phyloP scores from a whole-genome alignment of 2,113 vertebrate genomes.

The Ibidorhyncha struthersii region DNA sequence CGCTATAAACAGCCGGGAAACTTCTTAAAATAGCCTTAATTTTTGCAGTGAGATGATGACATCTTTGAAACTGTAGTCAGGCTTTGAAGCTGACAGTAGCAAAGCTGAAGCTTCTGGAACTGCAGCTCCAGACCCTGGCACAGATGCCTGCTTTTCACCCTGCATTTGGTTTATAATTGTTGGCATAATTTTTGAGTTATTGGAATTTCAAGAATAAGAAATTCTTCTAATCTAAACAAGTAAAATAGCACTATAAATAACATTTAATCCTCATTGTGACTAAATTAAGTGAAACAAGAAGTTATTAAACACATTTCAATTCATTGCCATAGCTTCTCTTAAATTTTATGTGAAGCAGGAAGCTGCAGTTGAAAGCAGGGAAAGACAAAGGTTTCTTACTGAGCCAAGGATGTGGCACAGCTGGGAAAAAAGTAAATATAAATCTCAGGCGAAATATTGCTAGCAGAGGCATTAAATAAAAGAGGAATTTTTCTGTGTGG shows the following conservation, averaged over 20 bases:
- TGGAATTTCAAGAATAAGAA: slow-evolving; percentile 46
- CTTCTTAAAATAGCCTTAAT: slow-evolving; percentile 43
- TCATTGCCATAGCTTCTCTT: slow-evolving; percentile 12
- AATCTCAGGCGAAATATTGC: neutral
- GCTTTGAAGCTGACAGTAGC: slow-evolving; percentile 58
- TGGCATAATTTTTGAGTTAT: slow-evolving; percentile 42
- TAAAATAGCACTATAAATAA: slow-evolving; percentile 61
- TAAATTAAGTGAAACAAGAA: slow-evolving; percentile 66
- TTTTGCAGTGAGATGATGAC: slow-evolving; percentile 53
- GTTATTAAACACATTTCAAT: slow-evolving; percentile 50
- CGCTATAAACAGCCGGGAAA: neutral
- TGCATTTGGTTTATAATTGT: neutral
- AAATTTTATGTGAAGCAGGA: slow-evolving; percentile 58
- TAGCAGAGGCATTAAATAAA: slow-evolving; percentile 25
- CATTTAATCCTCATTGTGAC: slow-evolving; percentile 66
- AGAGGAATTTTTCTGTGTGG: neutral
- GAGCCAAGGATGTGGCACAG: slow-evolving; percentile 59
- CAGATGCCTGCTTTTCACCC: neutral
- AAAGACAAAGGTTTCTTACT: slow-evolving; percentile 54
- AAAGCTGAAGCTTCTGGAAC: slow-evolving; percentile 45
- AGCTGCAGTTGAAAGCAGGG: slow-evolving; percentile 55
- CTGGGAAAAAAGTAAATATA: slow-evolving; percentile 53
- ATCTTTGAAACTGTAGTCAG: slow-evolving; percentile 48
- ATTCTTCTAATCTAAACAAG: slow-evolving; percentile 49
- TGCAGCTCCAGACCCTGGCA: slow-evolving; percentile 2